Evolutionary conservation across 2,797 vertebrate genomes (phyloP), one percentile per base, ranked within the genome.

Genomic region (Potorous gilbertii): DNA sequence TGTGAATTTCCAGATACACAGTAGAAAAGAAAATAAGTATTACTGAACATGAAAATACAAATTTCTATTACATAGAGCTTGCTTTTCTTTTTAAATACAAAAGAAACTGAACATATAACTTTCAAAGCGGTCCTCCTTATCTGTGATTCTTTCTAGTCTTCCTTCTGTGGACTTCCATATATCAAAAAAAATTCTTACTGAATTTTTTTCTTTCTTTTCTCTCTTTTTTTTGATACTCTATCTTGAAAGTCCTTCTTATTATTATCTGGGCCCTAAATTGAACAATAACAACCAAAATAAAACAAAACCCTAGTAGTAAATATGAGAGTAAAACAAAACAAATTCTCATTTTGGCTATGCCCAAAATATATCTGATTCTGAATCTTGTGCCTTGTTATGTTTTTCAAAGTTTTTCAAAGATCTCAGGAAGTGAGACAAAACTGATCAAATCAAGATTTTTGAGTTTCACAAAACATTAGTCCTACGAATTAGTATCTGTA

Each of bases 361-460:
- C n/a, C 2, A 74, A 74, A 74, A 74, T 16, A n/a, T 18, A n/a
- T 66, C 62, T 66, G 14, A 66, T n/a, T 66, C 62, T 66, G 62
- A 66, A 66, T 18, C 34, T 66, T 66, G 13, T 66, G 5, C 16
- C 34, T n/a, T 66, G 14, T n/a, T 66, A 66, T 66, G 14, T 66
- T 66, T n/a, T 66, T 66, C 14, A 66, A 92, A 90, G 90, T 21
- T 54, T 0, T 95, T 34, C 9, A 91, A n/a, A n/a, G 92, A 24
- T 27, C 92, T 96, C 10, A 56, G 74, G 55, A 95, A 89, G 46
- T 93, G 46, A 55, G n/a, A 95, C 46, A 94, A 95, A 97, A 96
- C 34, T 66, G 34, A 66, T 18, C 34, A 18, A 66, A 66, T n/a
- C 14, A n/a, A 66, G 34, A n/a, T 66, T 66, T 66, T 18, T 66